A percentile compares a stretch with the other conserved stretches of the same genome.
phyloP scores from a whole-genome alignment of 2,113 vertebrate species.

The Sorex araneus region DNA sequence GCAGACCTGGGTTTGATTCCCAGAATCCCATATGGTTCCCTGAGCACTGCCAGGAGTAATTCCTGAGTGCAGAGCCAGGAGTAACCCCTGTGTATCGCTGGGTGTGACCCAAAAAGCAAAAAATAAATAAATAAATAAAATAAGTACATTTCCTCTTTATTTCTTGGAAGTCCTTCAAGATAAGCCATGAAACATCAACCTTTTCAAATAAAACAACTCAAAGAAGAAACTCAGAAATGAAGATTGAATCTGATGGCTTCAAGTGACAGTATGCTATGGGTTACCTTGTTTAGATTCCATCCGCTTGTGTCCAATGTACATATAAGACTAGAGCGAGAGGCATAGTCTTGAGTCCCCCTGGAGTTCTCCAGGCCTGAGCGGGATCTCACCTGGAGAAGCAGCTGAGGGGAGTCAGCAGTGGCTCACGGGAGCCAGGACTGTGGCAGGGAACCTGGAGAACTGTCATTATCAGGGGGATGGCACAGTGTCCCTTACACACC shows the following conservation, averaged over 20 bases:
- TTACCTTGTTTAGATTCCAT: neutral
- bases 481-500: neutral
- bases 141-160: slow-evolving; percentile 15
- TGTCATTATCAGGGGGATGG: neutral
- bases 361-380: neutral
- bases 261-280: no score
- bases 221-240: neutral
- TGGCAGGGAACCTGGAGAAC: neutral
- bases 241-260: neutral
- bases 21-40: no score
- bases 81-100: no score
- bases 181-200: neutral
- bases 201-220: neutral
- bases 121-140: no score
- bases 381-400: neutral
- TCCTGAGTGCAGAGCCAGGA: no score
- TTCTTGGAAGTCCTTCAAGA: neutral
- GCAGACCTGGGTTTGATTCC: no score
- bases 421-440: neutral
- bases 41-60: no score
- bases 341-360: neutral
- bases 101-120: no score
- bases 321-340: neutral
- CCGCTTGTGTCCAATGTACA: neutral
- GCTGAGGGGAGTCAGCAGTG: neutral